These are phyloP conservation scores for Megastigmus dorsalis DNA, from an alignment of 2,888 invertebrate species.

Conservation along the genomic window DNA sequence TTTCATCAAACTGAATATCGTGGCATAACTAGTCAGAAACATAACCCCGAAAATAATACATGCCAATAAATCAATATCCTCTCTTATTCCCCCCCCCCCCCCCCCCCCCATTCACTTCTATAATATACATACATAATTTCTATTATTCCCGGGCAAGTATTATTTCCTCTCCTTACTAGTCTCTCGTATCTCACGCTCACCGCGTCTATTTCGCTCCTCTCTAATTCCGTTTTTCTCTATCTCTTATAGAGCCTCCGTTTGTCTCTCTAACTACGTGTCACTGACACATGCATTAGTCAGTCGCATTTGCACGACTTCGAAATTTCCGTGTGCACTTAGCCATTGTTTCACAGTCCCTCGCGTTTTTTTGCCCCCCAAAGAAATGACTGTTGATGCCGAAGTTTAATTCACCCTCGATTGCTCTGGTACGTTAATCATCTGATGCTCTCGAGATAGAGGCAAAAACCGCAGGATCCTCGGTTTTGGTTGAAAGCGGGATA, in stretches of 20 bases:
- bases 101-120: not conserved
- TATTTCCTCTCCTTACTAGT: constrained; percentile 32
- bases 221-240: constrained; percentile 26
- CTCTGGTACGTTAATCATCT: too few relatives aligned
- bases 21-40: too few relatives aligned
- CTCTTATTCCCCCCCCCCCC: not conserved
- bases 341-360: constrained; percentile 44
- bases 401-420: constrained; percentile 12
- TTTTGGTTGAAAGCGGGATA: too few relatives aligned
- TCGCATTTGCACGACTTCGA: constrained; percentile 43
- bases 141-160: constrained; percentile 44
- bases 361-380: constrained; percentile 10
- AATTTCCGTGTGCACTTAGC: constrained; percentile 45
- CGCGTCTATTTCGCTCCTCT: constrained; percentile 39
- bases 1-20: too few relatives aligned
- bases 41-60: not conserved
- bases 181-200: constrained; percentile 20
- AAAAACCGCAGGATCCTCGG: too few relatives aligned
- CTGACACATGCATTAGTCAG: constrained; percentile 53
- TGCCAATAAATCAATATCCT: constrained; percentile 20
- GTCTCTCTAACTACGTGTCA: constrained; percentile 52
- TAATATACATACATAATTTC: constrained; percentile 30
- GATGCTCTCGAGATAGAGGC: too few relatives aligned
- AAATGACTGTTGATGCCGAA: constrained; percentile 7
- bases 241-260: constrained; percentile 35